A percentile compares a stretch with the other conserved stretches of the same genome.
These are phyloP conservation scores for Cynopterus sphinx DNA, from an alignment of 2,797 vertebrate species.

Conservation along the genomic window DNA sequence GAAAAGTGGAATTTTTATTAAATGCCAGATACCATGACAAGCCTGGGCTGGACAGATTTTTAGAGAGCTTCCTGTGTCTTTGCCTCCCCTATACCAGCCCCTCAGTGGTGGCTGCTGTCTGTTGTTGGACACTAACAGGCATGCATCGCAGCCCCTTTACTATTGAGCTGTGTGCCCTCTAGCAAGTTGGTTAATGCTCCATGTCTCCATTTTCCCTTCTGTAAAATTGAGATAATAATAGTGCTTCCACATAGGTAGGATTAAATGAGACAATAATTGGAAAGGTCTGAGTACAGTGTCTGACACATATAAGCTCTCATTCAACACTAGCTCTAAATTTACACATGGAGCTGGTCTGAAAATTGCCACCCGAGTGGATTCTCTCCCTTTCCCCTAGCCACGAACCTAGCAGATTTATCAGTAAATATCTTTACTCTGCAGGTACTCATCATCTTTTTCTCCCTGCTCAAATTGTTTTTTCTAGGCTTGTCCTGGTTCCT, in stretches of 20 bases:
- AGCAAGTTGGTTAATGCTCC: background rate
- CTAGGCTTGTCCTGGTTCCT: background rate
- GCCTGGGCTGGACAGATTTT: background rate
- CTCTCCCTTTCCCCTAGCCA: background rate
- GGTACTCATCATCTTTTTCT: background rate
- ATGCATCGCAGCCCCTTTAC: background rate
- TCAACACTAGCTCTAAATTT: background rate
- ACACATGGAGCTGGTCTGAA: background rate
- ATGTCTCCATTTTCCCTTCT: background rate
- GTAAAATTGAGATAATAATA: background rate
- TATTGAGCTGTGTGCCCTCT: background rate
- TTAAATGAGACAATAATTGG: constrained; percentile 39
- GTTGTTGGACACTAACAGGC: rapidly evolving
- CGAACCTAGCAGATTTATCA: background rate
- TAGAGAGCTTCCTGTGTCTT: background rate
- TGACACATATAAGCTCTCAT: background rate
- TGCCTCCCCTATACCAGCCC: background rate
- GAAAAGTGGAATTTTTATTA: constrained; percentile 40
- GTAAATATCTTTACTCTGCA: background rate
- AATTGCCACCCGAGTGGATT: background rate
- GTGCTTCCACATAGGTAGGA: background rate
- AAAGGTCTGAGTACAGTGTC: constrained; percentile 16
- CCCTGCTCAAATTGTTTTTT: background rate
- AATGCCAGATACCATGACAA: background rate
- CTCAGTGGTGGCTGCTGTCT: background rate